phyloP scores from a whole-genome alignment of 2,888 invertebrate genomes.

The Xanthostigma xanthostigma region DNA sequence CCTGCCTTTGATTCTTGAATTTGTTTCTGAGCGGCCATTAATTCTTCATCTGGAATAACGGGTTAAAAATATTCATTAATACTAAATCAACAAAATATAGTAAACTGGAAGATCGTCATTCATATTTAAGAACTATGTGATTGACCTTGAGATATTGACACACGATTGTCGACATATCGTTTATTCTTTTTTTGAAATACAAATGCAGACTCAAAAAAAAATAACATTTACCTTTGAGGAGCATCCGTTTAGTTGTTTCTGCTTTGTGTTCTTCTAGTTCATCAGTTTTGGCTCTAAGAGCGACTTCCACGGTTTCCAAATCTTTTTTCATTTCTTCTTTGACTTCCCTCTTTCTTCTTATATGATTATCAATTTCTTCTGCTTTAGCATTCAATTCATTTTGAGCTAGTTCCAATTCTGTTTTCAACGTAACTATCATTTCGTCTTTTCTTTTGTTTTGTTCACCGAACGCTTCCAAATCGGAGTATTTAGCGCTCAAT shows the following conservation, averaged over 20 bases:
- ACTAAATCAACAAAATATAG: no score
- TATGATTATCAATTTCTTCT: conserved; percentile 17
- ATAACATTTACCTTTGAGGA: no score
- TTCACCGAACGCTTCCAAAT: conserved; percentile 35
- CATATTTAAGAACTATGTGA: no score
- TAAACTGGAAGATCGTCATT: no score
- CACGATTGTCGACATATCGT: no score
- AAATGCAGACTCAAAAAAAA: no score
- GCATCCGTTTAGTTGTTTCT: neutral
- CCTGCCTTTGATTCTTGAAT: conserved; percentile 1
- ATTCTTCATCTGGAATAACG: conserved; percentile 11
- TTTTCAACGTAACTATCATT: conserved; percentile 16
- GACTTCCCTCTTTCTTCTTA: conserved; percentile 6
- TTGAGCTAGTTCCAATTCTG: conserved; percentile 19
- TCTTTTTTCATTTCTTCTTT: conserved; percentile 19
- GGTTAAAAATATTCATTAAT: no score
- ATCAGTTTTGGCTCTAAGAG: conserved; percentile 23
- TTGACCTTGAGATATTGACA: no score
- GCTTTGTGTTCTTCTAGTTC: neutral
- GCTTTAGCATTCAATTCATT: conserved; percentile 20
- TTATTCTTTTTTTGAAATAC: no score
- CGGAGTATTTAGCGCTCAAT: conserved; percentile 37
- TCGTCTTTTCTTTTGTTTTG: conserved; percentile 29
- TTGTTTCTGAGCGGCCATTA: conserved; percentile 7
- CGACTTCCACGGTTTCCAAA: conserved; percentile 24